Evolutionary conservation across 1,140 invertebrate species (phyloP).

Genomic region (Eurosta solidaginis): DNA sequence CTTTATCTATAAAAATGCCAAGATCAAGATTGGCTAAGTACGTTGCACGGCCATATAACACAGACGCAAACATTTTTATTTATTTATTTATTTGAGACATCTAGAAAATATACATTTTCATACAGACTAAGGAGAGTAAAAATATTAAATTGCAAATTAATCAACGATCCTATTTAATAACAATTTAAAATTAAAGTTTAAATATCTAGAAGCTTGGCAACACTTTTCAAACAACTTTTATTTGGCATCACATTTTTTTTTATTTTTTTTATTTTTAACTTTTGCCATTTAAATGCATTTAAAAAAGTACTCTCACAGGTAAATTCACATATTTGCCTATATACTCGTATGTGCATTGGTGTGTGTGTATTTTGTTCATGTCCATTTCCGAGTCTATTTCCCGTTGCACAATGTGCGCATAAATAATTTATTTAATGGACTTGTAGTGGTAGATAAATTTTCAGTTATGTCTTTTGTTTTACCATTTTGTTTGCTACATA

Average conservation of each 20-base stretch:
- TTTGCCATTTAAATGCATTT: neutral
- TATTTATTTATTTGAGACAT: too few species aligned
- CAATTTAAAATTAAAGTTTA: too few species aligned
- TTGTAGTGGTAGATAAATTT: constrained; percentile 36
- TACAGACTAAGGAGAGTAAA: too few species aligned
- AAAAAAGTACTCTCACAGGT: neutral
- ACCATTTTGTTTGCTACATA: neutral
- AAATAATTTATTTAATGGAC: constrained; percentile 60
- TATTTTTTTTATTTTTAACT: neutral
- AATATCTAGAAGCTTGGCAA: too few species aligned
- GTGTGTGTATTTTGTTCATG: neutral
- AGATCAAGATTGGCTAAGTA: too few species aligned
- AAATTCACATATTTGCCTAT: neutral
- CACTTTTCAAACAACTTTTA: neutral
- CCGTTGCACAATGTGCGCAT: constrained; percentile 45
- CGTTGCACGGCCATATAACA: too few species aligned
- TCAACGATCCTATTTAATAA: too few species aligned
- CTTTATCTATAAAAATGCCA: too few species aligned
- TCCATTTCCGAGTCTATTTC: constrained; percentile 29
- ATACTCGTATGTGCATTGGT: too few species aligned
- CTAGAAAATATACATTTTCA: too few species aligned
- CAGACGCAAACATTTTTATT: too few species aligned
- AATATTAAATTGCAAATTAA: too few species aligned
- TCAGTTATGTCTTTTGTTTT: constrained; percentile 28
- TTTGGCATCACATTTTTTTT: neutral